Evolutionary conservation across 2,113 vertebrate species (phyloP), one percentile per base, ranked within the genome.

Genomic region (Corythaeola cristata): DNA sequence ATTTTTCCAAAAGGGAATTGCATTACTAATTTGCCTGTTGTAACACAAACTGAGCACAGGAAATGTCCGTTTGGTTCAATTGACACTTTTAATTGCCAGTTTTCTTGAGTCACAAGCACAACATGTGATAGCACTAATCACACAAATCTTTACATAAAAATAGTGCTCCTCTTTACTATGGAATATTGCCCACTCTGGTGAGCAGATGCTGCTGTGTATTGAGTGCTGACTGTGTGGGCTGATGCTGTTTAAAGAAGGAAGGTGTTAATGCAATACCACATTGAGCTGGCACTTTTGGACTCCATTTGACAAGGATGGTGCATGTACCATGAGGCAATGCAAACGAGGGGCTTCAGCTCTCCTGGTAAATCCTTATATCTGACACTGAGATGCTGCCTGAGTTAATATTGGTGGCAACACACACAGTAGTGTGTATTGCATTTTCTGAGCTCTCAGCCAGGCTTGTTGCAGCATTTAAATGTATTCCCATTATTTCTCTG

Each of bases 181-280:
- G 30, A 82, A 66, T 82, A 27, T 44, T 85, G 87, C 92, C 87
- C 74, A 90, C 13, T 0, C 87, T 75, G 53, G 88, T 88, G 66
- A 90, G 83, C 86, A 90, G 78, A 75, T 77, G 62, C 52, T 92
- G 62, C 37, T 63, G 21, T 0, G 1, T 71, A 75, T 75, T 86
- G 47, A 85, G 41, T 85, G 89, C 66, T 96, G 93, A 27, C 52
- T 79, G 52, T 85, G 94, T 92, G 62, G 89, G 94, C 41, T 8
- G 9, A 8, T 71, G 62, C 75, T 53, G 30, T 67, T 90, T 49
- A 49, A 75, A 71, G 87, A 67, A 44, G 62, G 52, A 88, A 88
- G 50, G 53, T 84, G 79, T 55, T 84, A 49, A 63, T 45, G 62
- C 79, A 92, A 15, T 39, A 44, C 9, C 41, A 35, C 66, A 35